Evolutionary conservation across 2,113 vertebrate genomes (phyloP).

Genomic region (Megaleporinus macrocephalus): DNA sequence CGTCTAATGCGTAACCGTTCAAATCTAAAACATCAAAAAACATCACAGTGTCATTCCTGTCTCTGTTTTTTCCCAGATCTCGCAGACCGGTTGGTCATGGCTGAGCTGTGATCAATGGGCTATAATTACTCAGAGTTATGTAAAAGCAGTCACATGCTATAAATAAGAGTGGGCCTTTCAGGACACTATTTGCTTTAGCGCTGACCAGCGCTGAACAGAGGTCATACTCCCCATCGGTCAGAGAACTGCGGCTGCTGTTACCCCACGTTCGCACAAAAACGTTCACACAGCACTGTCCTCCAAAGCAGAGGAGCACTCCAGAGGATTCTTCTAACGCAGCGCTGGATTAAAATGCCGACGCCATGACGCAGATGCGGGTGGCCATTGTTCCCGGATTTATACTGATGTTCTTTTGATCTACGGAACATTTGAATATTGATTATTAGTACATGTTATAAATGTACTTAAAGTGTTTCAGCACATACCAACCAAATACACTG

Average conservation of each 20-base stretch:
- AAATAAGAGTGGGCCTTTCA: slow-evolving; percentile 69
- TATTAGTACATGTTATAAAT: too few species aligned
- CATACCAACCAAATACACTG: too few species aligned
- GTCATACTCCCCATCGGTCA: slow-evolving; percentile 28
- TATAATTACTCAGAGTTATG: slow-evolving; percentile 68
- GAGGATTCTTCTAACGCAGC: neutral
- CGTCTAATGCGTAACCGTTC: neutral
- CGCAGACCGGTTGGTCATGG: slow-evolving; percentile 62
- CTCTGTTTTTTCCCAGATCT: slow-evolving; percentile 60
- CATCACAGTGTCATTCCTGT: neutral
- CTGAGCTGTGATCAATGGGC: slow-evolving; percentile 67
- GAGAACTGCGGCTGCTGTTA: slow-evolving; percentile 15
- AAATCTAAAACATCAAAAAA: neutral
- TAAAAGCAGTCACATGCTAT: slow-evolving; percentile 72
- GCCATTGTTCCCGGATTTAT: neutral
- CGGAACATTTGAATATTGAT: too few species aligned
- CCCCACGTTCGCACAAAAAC: slow-evolving; percentile 35
- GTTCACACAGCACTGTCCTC: slow-evolving; percentile 20
- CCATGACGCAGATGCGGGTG: neutral
- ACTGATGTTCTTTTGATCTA: neutral
- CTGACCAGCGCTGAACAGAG: slow-evolving; percentile 53
- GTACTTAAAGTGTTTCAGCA: too few species aligned
- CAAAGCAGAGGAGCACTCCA: slow-evolving; percentile 10
- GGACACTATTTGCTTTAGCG: slow-evolving; percentile 68
- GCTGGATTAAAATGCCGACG: neutral